Base-by-base conservation (phyloP, 2,888 invertebrate species). In the Ferdinandea cuprea region DNA sequence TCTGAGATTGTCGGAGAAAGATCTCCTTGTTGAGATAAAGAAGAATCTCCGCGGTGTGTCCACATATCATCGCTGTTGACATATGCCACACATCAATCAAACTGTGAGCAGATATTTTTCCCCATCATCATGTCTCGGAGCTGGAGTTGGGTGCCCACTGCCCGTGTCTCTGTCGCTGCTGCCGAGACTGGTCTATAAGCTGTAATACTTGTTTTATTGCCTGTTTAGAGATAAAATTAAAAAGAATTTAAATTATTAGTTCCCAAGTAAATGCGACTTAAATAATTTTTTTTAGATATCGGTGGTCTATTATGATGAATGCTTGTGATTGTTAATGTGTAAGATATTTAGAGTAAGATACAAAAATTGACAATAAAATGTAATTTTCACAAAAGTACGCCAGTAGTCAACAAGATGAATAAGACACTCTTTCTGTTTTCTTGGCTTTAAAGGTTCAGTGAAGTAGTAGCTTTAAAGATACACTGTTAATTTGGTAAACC, bases 251-350 rank as follows among this genome's bases (percentile, higher is more conserved):
- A 25, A 30, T 59, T 59, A 50, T 37, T 11, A 50, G 17, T 17
- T 35, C 32, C n/a, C 50, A 21, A 71, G 50, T 61, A 59, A 61
- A 71, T 71, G 71, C 59, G 59, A 50, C 28, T 58, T 69, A 37
- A 58, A 56, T 58, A 28, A 19, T 25, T 46, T 44, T 66, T 32
- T 65, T 46, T 85, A 85, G 86, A 87, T 87, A 87, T 87, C 88
- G 86, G 86, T 87, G 86, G 86, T 85, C 88, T 86, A 87, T 77
- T n/a, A n/a, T n/a, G n/a, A n/a, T n/a, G n/a, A n/a, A n/a, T n/a
- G n/a, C n/a, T n/a, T n/a, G n/a, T n/a, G n/a, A n/a, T n/a, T n/a
- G n/a, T n/a, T n/a, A n/a, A n/a, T n/a, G n/a, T n/a, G n/a, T n/a
- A n/a, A n/a, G n/a, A n/a, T n/a, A n/a, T n/a, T n/a, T n/a, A n/a